Conservation (phyloP, 2,797 vertebrate species). For the Hoplostethus atlanticus region DNA sequence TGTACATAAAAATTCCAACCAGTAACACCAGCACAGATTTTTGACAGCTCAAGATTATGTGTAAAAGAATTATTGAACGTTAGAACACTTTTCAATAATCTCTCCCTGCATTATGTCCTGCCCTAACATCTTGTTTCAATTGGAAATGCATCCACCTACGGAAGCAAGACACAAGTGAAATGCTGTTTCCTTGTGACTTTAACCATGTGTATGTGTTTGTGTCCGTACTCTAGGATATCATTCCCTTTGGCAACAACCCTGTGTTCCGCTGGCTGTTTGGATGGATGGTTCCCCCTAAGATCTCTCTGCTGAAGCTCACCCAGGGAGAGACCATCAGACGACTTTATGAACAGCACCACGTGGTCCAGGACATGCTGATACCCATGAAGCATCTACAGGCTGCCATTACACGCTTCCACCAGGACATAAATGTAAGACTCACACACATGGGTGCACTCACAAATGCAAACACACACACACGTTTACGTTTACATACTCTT, state of each 20-base stretch:
- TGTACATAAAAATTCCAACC: too few species aligned
- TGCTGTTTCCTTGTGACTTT: neutral
- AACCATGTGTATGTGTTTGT: conserved; percentile 5
- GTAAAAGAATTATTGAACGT: too few species aligned
- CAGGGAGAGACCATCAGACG: conserved; percentile 96
- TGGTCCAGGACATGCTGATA: conserved; percentile 98
- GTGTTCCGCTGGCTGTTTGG: conserved; percentile 95
- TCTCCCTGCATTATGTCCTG: too few species aligned
- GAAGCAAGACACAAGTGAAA: too few species aligned
- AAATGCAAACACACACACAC: neutral
- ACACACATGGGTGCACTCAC: neutral
- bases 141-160: too few species aligned
- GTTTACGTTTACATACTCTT: neutral
- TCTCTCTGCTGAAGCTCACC: conserved; percentile 96
- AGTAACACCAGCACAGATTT: too few species aligned
- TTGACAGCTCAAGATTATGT: too few species aligned
- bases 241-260: conserved; percentile 96
- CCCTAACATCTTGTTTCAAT: too few species aligned
- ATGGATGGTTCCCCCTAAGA: conserved; percentile 99
- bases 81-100: too few species aligned
- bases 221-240: conserved; percentile 89
- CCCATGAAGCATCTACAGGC: conserved; percentile 91
- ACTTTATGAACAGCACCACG: conserved; percentile 96
- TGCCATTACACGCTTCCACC: conserved; percentile 90
- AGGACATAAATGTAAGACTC: conserved; percentile 89